These are phyloP conservation scores for Brachionus paranguensis DNA, from an alignment of 1,140 invertebrate genomes.

Conservation along the genomic window DNA sequence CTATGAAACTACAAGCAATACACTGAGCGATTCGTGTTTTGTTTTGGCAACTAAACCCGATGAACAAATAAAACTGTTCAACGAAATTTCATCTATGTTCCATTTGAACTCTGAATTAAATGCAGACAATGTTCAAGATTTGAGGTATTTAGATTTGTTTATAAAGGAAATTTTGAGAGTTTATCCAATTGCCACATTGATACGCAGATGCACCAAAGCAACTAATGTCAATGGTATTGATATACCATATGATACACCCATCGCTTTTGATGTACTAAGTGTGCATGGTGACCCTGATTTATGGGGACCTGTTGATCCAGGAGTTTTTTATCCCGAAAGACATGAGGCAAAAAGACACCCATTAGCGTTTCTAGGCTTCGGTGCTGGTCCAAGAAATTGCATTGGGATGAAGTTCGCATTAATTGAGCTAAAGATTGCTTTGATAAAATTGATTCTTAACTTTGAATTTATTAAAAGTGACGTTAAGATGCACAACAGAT, in stretches of 20 bases:
- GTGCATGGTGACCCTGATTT: slow-evolving; percentile 49
- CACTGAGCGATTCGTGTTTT: no score
- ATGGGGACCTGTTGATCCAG: slow-evolving; percentile 46
- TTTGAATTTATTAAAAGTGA: no score
- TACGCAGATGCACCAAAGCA: slow-evolving; percentile 42
- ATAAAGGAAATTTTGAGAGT: no score
- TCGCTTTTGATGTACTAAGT: slow-evolving; percentile 50
- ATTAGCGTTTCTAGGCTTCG: no score
- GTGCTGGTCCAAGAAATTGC: no score
- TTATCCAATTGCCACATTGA: no score
- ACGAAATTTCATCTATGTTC: slow-evolving; percentile 53
- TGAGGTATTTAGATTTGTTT: background rate
- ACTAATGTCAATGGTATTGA: slow-evolving; percentile 44
- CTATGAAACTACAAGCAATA: no score
- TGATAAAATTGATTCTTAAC: no score
- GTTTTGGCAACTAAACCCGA: slow-evolving; percentile 54
- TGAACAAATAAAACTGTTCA: slow-evolving; percentile 55
- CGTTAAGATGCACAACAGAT: no score
- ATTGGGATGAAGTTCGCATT: no score
- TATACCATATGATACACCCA: slow-evolving; percentile 49
- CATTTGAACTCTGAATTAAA: slow-evolving; percentile 44
- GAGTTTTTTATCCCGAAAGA: slow-evolving; percentile 48
- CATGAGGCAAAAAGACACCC: background rate
- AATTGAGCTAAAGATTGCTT: no score
- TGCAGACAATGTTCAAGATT: slow-evolving; percentile 40